Evolutionary conservation across 2,797 vertebrate species (phyloP), one percentile per base, ranked within the genome.

Genomic region (Phyllotis vaccarum): DNA sequence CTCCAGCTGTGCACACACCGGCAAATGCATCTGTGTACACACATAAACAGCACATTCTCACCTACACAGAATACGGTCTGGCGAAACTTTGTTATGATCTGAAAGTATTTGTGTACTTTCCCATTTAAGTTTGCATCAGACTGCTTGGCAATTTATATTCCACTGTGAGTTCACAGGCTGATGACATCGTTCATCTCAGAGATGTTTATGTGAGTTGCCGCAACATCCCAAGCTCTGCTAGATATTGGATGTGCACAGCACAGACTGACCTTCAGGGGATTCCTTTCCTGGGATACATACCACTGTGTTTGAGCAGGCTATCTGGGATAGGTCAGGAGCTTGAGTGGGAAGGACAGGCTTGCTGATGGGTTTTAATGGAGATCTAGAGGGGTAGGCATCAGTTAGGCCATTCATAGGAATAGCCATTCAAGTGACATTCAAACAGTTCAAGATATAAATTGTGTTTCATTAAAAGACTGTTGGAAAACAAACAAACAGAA

Each of bases 81-180:
- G 52, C 46, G 49, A 83, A 90, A 5, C 92, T 49, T 85, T 82
- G n/a, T 76, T 54, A 43, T 56, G 24, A 89, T 56, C 49, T 83
- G 5, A 93, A 94, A 82, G 10, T 40, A 81, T 60, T 95, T 94
- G 58, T 64, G 6, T 78, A 86, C 62, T 56, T 85, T 52, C 3
- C 62, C 91, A 27, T 75, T 88, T 90, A 85, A 86, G 81, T 85
- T 92, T 80, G 34, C 11, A 83, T 56, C 40, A 90, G 85, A 74
- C 24, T 88, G 72, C 96, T 93, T 37, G 52, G 66, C 91, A 93
- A 31, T 37, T 93, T 82, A 21, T 31, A 64, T 97, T 88, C 88
- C 37, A 83, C 46, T 90, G 88, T 29, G 88, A 70, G 60, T 62
- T 29, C 62, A 90, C 89, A 9, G 37, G 14, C 76, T 95, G 40